Conservation (phyloP, 2,888 invertebrate species). For the Drosophila aldrichi region DNA sequence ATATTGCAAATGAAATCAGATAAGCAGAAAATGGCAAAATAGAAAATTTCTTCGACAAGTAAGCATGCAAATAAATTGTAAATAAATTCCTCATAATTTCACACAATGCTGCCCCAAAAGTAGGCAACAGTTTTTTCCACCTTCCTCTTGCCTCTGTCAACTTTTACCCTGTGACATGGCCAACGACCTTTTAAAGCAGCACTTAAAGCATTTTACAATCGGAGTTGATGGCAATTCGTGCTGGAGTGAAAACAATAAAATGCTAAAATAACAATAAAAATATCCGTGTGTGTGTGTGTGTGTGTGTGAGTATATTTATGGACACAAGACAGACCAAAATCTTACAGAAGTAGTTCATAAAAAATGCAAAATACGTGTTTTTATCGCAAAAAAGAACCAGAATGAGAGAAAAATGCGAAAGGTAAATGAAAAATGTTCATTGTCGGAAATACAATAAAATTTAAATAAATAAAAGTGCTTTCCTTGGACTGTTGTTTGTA, state of each 20-base stretch:
- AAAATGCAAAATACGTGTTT: constrained; percentile 37
- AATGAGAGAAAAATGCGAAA: not conserved
- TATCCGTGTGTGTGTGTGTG: not conserved
- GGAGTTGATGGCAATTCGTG: constrained; percentile 11
- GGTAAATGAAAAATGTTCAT: constrained; percentile 41
- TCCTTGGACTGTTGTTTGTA: constrained; percentile 18
- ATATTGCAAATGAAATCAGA: not conserved
- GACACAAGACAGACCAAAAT: constrained; percentile 20
- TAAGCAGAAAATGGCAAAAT: not conserved
- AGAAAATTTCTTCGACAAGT: not conserved
- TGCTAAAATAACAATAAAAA: constrained; percentile 37
- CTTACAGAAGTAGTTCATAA: constrained; percentile 50
- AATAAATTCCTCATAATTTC: constrained; percentile 3
- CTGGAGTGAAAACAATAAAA: constrained; percentile 5
- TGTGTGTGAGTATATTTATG: constrained; percentile 3
- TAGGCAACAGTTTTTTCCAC: constrained; percentile 38
- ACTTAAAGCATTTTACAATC: constrained; percentile 32
- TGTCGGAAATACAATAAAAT: constrained; percentile 58
- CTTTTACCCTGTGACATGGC: constrained; percentile 13
- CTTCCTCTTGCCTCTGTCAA: not conserved
- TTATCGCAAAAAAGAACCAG: not conserved
- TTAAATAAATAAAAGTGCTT: constrained; percentile 41
- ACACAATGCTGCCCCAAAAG: constrained; percentile 24
- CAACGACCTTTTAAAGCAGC: constrained; percentile 38
- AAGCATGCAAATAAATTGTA: not conserved